Conservation (phyloP, 2,113 vertebrate genomes). For the Spea bombifrons region DNA sequence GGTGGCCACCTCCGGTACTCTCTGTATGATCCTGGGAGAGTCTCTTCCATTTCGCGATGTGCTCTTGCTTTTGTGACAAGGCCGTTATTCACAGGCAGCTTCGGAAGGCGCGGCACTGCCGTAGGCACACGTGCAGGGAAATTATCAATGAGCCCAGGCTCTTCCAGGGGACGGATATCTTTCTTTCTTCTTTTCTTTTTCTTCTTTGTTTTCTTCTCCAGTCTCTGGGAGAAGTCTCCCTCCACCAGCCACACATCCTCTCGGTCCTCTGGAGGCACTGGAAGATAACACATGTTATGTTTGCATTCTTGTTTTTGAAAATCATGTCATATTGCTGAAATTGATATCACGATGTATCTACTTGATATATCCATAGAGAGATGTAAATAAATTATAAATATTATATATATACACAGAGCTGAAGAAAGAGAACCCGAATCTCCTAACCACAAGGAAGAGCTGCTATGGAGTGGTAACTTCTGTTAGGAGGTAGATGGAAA, state of each 20-base stretch:
- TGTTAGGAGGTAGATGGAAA: no score
- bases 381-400: no score
- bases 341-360: no score
- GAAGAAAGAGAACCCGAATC: no score
- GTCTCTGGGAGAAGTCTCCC: conserved; percentile 81
- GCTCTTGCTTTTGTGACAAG: conserved; percentile 70
- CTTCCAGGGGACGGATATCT: conserved; percentile 61
- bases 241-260: conserved; percentile 86
- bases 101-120: conserved; percentile 79
- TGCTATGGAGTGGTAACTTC: no score
- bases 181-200: conserved; percentile 85
- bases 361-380: no score
- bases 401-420: no score
- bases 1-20: conserved; percentile 52
- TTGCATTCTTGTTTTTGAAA: no score
- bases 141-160: conserved; percentile 50
- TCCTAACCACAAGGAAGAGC: no score
- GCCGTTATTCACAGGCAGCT: conserved; percentile 76
- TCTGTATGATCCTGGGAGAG: conserved; percentile 63
- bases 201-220: conserved; percentile 81
- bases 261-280: conserved; percentile 86
- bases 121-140: conserved; percentile 61
- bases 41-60: conserved; percentile 55
- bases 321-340: no score
- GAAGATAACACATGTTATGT: rapidly evolving